A percentile compares a stretch with the other conserved stretches of the same genome.
Conservation (phyloP, 2,113 vertebrate species). For the Aphyosemion australe region DNA sequence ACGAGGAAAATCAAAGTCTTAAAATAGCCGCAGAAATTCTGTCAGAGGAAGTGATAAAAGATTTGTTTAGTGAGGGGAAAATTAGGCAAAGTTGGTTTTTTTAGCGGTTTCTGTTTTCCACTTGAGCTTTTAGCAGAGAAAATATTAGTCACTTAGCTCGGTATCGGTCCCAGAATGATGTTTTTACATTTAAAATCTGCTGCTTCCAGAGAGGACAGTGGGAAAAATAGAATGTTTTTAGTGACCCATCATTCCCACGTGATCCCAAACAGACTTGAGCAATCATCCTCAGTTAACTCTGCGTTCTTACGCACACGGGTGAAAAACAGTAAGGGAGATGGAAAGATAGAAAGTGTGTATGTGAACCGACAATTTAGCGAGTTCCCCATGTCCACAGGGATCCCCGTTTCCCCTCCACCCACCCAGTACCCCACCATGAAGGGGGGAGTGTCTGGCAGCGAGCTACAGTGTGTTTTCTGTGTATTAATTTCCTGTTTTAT, state of each 20-base stretch:
- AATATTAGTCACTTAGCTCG: slow-evolving; percentile 4
- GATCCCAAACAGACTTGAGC: slow-evolving; percentile 60
- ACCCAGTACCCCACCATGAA: slow-evolving; percentile 54
- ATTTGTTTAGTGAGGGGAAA: neutral
- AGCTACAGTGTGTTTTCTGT: slow-evolving; percentile 42
- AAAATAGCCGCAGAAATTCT: slow-evolving; percentile 27
- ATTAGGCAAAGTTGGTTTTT: neutral
- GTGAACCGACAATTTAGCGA: slow-evolving; percentile 66
- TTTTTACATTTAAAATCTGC: neutral
- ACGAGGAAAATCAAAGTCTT: slow-evolving; percentile 9
- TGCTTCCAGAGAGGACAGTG: slow-evolving; percentile 7
- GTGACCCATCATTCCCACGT: slow-evolving; percentile 56
- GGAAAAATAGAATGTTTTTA: slow-evolving; percentile 25
- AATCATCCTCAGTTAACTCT: slow-evolving; percentile 52
- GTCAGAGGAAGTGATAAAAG: neutral
- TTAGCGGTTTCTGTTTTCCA: slow-evolving; percentile 3
- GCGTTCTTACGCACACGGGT: slow-evolving; percentile 21
- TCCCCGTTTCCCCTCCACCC: slow-evolving; percentile 38
- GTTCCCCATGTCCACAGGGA: slow-evolving; percentile 77
- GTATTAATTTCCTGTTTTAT: slow-evolving; percentile 76
- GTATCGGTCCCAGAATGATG: slow-evolving; percentile 1
- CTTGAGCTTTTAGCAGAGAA: neutral
- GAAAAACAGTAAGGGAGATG: slow-evolving; percentile 47
- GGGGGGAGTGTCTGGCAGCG: slow-evolving; percentile 60
- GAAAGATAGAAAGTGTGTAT: slow-evolving; percentile 64